Conservation (phyloP, 2,888 invertebrate species). For the Nebria salina region DNA sequence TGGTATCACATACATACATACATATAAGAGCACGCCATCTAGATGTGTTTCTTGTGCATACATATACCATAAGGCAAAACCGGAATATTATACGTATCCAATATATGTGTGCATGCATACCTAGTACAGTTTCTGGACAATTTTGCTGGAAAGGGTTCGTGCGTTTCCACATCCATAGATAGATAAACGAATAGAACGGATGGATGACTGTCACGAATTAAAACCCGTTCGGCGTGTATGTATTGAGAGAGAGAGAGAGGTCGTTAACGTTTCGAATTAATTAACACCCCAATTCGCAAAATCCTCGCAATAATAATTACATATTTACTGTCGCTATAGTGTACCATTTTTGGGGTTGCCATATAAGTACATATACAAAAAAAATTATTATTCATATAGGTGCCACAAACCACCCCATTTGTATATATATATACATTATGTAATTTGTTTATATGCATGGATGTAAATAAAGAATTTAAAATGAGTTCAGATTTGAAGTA, state of each 20-base stretch:
- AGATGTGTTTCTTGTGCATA: conserved; percentile 17
- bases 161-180: not conserved
- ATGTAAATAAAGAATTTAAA: too few relatives aligned
- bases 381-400: not conserved
- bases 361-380: not conserved
- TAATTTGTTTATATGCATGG: too few relatives aligned
- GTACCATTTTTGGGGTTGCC: not conserved
- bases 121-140: not conserved
- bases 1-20: not conserved
- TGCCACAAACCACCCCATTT: not conserved
- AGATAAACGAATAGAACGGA: not conserved
- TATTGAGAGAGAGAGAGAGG: not conserved
- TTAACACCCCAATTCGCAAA: not conserved
- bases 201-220: not conserved
- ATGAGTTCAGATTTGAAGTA: too few relatives aligned
- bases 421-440: too few relatives aligned
- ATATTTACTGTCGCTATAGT: not conserved
- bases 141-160: not conserved
- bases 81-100: conserved; percentile 27
- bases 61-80: conserved; percentile 4
- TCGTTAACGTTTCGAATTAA: not conserved
- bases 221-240: not conserved
- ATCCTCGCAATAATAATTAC: not conserved
- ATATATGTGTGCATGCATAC: not conserved
- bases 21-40: conserved; percentile 11